phyloP scores from a whole-genome alignment of 2,113 vertebrate genomes.

The Martes martes region DNA sequence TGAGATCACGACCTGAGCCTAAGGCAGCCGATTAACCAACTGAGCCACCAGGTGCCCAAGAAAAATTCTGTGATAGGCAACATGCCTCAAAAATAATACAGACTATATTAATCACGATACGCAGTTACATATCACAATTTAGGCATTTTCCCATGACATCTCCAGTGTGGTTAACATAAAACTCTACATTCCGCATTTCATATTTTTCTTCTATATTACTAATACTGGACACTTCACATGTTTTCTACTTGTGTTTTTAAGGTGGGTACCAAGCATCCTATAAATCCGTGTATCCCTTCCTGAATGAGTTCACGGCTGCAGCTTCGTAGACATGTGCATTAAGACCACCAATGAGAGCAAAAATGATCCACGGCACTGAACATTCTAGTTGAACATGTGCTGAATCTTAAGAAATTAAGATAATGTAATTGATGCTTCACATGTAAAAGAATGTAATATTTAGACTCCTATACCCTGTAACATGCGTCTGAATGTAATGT shows the following conservation, averaged over 20 bases:
- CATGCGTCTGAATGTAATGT: background rate
- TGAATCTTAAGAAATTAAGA: slow-evolving; percentile 29
- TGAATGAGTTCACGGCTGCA: background rate
- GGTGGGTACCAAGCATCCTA: background rate
- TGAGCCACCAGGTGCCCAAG: background rate
- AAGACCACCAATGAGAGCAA: background rate
- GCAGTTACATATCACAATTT: background rate
- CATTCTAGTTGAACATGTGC: background rate
- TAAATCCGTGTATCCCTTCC: background rate
- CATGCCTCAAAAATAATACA: slow-evolving; percentile 1
- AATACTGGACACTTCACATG: background rate
- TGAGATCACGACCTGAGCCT: too few species aligned
- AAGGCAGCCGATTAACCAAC: too few species aligned
- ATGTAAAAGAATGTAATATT: slow-evolving; percentile 15
- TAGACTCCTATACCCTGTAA: background rate
- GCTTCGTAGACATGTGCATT: background rate
- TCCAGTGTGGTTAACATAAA: background rate
- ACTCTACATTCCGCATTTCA: background rate
- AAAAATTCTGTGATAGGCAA: background rate
- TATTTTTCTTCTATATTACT: background rate
- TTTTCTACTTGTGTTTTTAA: background rate
- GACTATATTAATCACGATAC: background rate
- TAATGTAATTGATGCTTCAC: background rate
- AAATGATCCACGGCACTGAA: background rate
- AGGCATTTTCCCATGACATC: background rate